Base-by-base conservation (phyloP, 2,888 invertebrate species). In the Drosophila atripex region DNA sequence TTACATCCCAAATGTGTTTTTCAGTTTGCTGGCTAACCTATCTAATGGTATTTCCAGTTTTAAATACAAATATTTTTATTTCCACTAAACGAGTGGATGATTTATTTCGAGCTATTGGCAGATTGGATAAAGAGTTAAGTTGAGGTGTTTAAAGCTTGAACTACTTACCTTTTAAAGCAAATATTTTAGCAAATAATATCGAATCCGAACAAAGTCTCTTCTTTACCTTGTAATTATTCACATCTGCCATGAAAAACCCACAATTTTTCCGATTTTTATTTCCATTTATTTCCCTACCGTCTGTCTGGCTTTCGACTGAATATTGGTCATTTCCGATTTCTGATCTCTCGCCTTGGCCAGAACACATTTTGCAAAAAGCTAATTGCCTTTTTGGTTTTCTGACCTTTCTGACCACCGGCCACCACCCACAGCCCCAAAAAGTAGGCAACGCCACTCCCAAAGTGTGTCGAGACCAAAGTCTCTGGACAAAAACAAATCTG, bases 251-350 rank as follows among this genome's bases (percentile, higher is more conserved):
- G 7, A 6, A 32, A 14, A 35, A 7, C 5, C 39, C 39, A 16
- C 9, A 18, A 41, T 41, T 39, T 16, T 9, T 14, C 39, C 14
- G 16, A 18, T 1, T 18, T 18, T 1, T 18, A 1, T 18, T 18
- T 18, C 2, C 18, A 18, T 18, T 18, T 2, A 18, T 18, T 18
- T 18, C 21, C 21, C 21, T 23, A 4, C 21, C 35, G 35, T 28
- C 28, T 28, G 21, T 23, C 21, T 23, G 21, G 3, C 21, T 23
- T 21, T 21, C 21, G 21, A 21, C 21, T 3, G 21, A 23, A 23
- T 23, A 46, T 46, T 46, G 23, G 28, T 8, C 28, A 28, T 47
- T 47, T 25, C 43, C 43, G 43, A 43, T 43, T 43, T 28, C 28
- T 43, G 43, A 43, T 43, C 28, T 28, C 9, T 43, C 12, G 21